Conservation (phyloP, 1,140 invertebrate genomes). For the Diachasmimorpha longicaudata region DNA sequence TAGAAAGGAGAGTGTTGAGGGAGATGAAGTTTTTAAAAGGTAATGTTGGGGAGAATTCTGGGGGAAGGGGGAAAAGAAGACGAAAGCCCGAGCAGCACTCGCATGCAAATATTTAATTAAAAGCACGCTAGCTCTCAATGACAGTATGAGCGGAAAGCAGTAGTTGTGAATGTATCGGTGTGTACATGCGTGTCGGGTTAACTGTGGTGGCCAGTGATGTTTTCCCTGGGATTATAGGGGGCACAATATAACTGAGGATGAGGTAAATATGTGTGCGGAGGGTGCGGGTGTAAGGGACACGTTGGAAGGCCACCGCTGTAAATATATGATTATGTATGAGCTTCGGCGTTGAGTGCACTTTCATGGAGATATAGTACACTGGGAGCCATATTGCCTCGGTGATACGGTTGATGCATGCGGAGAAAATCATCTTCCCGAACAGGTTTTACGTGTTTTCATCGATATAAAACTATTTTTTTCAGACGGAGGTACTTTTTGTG, state of each 20-base stretch:
- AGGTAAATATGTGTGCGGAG: not conserved
- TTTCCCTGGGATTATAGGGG: not conserved
- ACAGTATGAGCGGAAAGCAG: not conserved
- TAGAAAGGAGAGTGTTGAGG: too few relatives aligned
- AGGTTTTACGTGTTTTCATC: too few relatives aligned
- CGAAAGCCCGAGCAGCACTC: not conserved
- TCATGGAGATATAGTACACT: constrained; percentile 34
- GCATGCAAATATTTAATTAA: constrained; percentile 4
- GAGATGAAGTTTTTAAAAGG: too few relatives aligned
- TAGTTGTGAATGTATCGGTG: not conserved
- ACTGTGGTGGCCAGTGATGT: not conserved
- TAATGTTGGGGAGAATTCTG: too few relatives aligned
- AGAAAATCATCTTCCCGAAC: not conserved
- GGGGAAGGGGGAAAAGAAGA: too few relatives aligned
- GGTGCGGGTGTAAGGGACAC: not conserved
- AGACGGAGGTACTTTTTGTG: too few relatives aligned
- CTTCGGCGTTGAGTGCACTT: constrained; percentile 49
- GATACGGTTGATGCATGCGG: constrained; percentile 13
- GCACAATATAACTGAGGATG: not conserved
- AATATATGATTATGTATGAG: constrained; percentile 58
- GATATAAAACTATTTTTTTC: too few relatives aligned
- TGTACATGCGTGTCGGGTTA: not conserved
- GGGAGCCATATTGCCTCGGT: constrained; percentile 25
- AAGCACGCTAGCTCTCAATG: not conserved
- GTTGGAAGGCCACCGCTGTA: constrained; percentile 31